phyloP scores from a whole-genome alignment of 2,888 invertebrate genomes.

The Sipha maydis region DNA sequence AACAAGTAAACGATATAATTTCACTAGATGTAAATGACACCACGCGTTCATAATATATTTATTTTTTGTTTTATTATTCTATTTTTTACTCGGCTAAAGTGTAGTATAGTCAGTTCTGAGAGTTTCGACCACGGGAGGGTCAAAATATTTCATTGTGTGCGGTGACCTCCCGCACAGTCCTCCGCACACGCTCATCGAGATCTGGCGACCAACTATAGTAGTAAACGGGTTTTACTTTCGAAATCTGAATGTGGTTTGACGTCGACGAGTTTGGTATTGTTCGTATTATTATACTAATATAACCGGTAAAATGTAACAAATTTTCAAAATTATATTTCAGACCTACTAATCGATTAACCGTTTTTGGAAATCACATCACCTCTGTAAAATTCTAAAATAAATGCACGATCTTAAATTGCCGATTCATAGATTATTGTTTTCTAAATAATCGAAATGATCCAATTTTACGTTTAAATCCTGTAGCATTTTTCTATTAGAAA shows the following conservation, averaged over 20 bases:
- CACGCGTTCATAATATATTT: neutral
- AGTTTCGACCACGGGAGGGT: slow-evolving; percentile 32
- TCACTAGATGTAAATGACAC: neutral
- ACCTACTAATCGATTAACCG: neutral
- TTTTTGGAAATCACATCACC: neutral
- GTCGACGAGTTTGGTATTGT: slow-evolving; percentile 40
- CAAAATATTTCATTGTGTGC: slow-evolving; percentile 41
- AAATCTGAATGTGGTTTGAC: slow-evolving; percentile 48
- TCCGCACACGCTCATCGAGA: neutral
- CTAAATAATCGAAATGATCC: neutral
- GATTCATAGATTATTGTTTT: neutral
- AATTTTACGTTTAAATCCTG: neutral
- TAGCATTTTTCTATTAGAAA: neutral
- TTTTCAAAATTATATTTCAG: neutral
- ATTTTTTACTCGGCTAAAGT: neutral
- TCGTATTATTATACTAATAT: neutral
- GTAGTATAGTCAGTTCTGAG: neutral
- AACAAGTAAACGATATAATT: slow-evolving; percentile 3
- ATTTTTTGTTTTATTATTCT: neutral
- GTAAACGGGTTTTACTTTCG: slow-evolving; percentile 55
- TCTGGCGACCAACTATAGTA: neutral
- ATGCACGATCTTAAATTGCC: too few species aligned
- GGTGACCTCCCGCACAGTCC: slow-evolving; percentile 44
- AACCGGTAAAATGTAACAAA: slow-evolving; percentile 23
- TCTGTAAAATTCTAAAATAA: too few species aligned